Conservation (phyloP, 2,888 invertebrate species). For the Amorpha juglandis region DNA sequence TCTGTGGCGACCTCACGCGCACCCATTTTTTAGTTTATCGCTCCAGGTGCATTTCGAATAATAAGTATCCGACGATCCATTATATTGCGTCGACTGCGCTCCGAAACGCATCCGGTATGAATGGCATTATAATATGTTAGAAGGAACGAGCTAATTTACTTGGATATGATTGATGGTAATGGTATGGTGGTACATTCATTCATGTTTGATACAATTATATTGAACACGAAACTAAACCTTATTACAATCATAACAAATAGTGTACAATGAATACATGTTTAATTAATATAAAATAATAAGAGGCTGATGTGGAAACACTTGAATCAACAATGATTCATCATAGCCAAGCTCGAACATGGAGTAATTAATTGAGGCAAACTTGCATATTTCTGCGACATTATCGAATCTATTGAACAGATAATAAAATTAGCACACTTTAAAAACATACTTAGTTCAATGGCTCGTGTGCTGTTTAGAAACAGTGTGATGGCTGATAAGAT, state of each 20-base stretch:
- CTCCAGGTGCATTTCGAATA: constrained; percentile 54
- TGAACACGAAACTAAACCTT: constrained; percentile 41
- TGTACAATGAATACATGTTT: constrained; percentile 44
- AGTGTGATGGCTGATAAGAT: constrained; percentile 12
- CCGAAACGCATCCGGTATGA: constrained; percentile 26
- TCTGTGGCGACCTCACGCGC: constrained; percentile 64
- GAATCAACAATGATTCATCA: constrained; percentile 68
- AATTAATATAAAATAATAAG: constrained; percentile 48
- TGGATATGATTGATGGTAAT: constrained; percentile 14
- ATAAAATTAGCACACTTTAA: not conserved
- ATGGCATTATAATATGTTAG: constrained; percentile 12
- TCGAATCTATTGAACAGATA: not conserved
- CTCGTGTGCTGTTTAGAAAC: not conserved
- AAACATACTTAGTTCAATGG: constrained; percentile 1
- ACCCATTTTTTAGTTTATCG: constrained; percentile 49
- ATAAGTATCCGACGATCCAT: constrained; percentile 40
- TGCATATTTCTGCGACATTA: not conserved
- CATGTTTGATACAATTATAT: constrained; percentile 4
- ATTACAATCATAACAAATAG: constrained; percentile 52
- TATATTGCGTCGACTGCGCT: constrained; percentile 25
- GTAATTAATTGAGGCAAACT: constrained; percentile 43
- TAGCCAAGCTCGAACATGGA: constrained; percentile 38
- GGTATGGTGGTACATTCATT: not conserved
- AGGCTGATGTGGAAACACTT: constrained; percentile 55
- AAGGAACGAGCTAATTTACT: constrained; percentile 17